Percentiles rank a stretch among this genome's conserved stretches.
Conservation (phyloP, 1,140 invertebrate species). For the Magallana ariakensis region DNA sequence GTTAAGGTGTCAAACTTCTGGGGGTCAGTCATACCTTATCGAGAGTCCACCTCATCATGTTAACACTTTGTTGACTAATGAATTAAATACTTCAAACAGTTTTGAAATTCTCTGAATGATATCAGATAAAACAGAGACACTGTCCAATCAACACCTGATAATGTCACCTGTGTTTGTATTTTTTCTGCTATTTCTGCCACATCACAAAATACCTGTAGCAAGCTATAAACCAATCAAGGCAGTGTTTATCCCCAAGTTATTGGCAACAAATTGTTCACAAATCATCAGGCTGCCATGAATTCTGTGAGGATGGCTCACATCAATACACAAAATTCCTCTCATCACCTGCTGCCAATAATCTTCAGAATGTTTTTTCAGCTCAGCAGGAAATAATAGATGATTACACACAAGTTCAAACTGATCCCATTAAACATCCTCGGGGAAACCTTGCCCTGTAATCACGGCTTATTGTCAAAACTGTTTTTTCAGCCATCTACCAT, state of each 20-base stretch:
- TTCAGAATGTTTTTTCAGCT: slow-evolving; percentile 7
- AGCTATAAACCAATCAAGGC: slow-evolving; percentile 22
- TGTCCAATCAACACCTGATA: slow-evolving; percentile 30
- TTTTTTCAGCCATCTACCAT: slow-evolving; percentile 5
- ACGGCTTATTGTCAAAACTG: background rate
- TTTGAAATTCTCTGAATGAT: slow-evolving; percentile 26
- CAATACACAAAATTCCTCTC: slow-evolving; percentile 38
- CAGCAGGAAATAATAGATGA: slow-evolving; percentile 24
- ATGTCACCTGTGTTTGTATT: slow-evolving; percentile 21
- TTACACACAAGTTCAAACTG: slow-evolving; percentile 23
- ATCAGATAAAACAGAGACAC: slow-evolving; percentile 13
- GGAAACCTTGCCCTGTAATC: background rate
- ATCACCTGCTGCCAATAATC: slow-evolving; percentile 6
- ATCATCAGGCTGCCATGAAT: slow-evolving; percentile 7
- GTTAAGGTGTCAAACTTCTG: slow-evolving; percentile 19
- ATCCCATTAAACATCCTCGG: background rate
- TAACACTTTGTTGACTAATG: slow-evolving; percentile 31
- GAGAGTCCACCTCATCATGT: slow-evolving; percentile 6
- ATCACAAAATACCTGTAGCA: slow-evolving; percentile 13
- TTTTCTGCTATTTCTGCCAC: slow-evolving; percentile 5
- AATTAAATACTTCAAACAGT: slow-evolving; percentile 34
- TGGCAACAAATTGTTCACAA: slow-evolving; percentile 23
- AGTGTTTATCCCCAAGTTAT: slow-evolving; percentile 14
- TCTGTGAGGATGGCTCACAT: slow-evolving; percentile 7
- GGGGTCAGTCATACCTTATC: slow-evolving; percentile 34